Evolutionary conservation across 2,797 vertebrate species (phyloP).

Genomic region (Melanotaenia boesemani): DNA sequence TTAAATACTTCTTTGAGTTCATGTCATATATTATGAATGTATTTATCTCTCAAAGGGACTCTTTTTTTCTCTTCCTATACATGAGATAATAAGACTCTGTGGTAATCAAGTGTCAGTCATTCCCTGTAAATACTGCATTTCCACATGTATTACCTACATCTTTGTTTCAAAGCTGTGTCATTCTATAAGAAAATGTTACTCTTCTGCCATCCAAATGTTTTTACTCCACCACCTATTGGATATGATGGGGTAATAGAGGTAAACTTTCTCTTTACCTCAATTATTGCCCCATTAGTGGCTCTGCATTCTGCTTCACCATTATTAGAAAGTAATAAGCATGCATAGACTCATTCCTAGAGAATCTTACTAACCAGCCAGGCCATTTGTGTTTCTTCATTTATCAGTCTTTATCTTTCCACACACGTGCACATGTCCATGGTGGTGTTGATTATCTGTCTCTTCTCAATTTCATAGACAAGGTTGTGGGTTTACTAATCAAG

Average conservation of each 20-base stretch:
- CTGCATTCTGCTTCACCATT: slow-evolving; percentile 13
- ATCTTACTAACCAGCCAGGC: slow-evolving; percentile 3
- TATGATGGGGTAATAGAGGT: no score
- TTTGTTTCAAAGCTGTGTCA: background rate
- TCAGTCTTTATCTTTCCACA: slow-evolving; percentile 10
- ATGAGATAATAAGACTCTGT: slow-evolving; percentile 3
- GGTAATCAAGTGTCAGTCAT: background rate
- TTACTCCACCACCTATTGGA: slow-evolving; percentile 4
- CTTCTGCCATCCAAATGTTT: slow-evolving; percentile 9
- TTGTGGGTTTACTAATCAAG: slow-evolving; percentile 10
- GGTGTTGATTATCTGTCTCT: background rate
- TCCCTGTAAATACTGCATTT: background rate
- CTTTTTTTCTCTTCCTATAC: background rate
- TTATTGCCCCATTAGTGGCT: slow-evolving; percentile 7
- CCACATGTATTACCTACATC: background rate
- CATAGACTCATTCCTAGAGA: background rate
- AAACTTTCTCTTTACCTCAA: slow-evolving; percentile 11
- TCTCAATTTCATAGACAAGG: slow-evolving; percentile 1
- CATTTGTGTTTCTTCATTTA: slow-evolving; percentile 5
- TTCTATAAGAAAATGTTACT: background rate
- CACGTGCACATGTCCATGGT: background rate
- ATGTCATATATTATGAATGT: slow-evolving; percentile 6
- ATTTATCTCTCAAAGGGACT: slow-evolving; percentile 2
- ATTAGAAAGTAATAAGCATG: slow-evolving; percentile 20
- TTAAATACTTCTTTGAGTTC: slow-evolving; percentile 43